phyloP scores from a whole-genome alignment of 1,140 invertebrate genomes.

The Ganaspis sp. region DNA sequence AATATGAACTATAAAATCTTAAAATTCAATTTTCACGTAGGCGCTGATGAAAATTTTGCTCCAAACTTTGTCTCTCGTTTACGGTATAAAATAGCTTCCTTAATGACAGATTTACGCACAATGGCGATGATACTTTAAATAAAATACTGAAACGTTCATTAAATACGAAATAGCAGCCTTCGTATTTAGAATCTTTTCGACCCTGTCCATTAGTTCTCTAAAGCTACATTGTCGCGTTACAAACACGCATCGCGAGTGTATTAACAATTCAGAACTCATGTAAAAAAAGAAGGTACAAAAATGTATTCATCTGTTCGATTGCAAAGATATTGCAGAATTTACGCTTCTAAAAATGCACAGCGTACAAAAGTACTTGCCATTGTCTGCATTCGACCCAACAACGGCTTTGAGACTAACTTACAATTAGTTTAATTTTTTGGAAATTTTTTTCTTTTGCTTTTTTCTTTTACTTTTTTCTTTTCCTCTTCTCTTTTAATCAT shows the following conservation, averaged over 20 bases:
- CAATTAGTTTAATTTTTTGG: not conserved
- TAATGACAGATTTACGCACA: conserved; percentile 41
- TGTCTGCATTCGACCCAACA: conserved; percentile 13
- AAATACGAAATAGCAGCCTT: conserved; percentile 45
- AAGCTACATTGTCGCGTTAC: conserved; percentile 38
- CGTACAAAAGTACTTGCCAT: conserved; percentile 31
- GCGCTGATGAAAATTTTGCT: conserved; percentile 33
- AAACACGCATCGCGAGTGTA: conserved; percentile 25
- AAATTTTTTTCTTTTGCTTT: no score
- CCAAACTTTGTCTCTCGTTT: not conserved
- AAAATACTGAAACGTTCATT: conserved; percentile 45
- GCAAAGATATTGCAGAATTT: conserved; percentile 15
- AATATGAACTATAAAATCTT: conserved; percentile 33
- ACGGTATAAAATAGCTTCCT: conserved; percentile 21
- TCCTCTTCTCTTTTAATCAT: conserved; percentile 25
- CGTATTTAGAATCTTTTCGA: conserved; percentile 39
- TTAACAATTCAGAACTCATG: conserved; percentile 50
- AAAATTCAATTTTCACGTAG: conserved; percentile 9
- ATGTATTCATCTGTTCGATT: conserved; percentile 15
- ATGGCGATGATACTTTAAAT: conserved; percentile 42
- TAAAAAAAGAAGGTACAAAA: conserved; percentile 52
- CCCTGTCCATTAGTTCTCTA: conserved; percentile 34
- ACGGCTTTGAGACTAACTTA: conserved; percentile 24
- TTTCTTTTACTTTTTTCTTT: not conserved
- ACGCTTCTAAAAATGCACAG: conserved; percentile 8